These are phyloP conservation scores for Drosophila mercatorum DNA, from an alignment of 2,888 invertebrate species.

Conservation along the genomic window DNA sequence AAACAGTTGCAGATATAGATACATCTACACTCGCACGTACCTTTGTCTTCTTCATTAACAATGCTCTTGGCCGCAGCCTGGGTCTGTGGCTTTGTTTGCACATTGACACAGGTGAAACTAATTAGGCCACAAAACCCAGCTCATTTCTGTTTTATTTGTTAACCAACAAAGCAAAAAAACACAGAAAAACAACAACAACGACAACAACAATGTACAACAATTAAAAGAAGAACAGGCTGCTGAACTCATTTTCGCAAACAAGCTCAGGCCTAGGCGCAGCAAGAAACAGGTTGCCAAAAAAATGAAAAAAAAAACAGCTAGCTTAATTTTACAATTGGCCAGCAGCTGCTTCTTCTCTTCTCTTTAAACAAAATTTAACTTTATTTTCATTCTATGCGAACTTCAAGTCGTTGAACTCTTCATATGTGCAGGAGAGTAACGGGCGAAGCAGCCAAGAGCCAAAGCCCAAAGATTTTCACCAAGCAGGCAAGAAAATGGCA, in stretches of 20 bases:
- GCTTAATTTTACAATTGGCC: conserved; percentile 16
- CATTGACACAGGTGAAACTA: conserved; percentile 80
- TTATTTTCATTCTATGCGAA: background rate
- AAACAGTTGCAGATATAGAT: conserved; percentile 14
- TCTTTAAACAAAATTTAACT: conserved; percentile 27
- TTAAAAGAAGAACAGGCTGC: conserved; percentile 64
- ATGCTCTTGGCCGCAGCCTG: conserved; percentile 44
- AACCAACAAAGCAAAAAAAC: conserved; percentile 67
- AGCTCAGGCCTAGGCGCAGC: conserved; percentile 43
- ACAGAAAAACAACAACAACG: conserved; percentile 17
- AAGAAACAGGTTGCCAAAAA: conserved; percentile 35
- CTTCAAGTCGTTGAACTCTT: conserved; percentile 63
- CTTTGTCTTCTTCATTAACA: conserved; percentile 65
- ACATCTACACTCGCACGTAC: conserved; percentile 3
- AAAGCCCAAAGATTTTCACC: conserved; percentile 1
- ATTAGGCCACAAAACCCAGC: conserved; percentile 80
- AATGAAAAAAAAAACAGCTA: conserved; percentile 11
- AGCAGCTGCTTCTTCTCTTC: conserved; percentile 49
- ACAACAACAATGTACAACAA: conserved; percentile 53
- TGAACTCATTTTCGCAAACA: conserved; percentile 72
- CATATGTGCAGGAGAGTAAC: conserved; percentile 1
- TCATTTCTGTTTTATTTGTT: conserved; percentile 80
- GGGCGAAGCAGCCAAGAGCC: background rate
- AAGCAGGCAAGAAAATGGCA: background rate
- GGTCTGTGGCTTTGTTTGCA: conserved; percentile 69